Evolutionary conservation across 2,113 vertebrate genomes (phyloP), one percentile per base, ranked within the genome.

Genomic region (Archocentrus centrarchus): DNA sequence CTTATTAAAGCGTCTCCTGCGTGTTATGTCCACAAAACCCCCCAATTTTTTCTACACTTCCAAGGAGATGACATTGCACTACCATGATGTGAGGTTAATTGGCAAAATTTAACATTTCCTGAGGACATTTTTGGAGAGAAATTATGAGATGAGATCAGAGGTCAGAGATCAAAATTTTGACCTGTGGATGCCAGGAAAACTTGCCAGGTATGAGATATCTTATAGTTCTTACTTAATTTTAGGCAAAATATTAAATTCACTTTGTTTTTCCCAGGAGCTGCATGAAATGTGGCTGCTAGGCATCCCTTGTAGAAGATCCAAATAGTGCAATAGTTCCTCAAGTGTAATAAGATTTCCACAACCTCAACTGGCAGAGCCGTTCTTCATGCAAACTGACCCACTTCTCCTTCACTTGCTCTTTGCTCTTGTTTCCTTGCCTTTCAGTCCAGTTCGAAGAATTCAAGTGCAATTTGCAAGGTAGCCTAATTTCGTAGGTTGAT

Each of bases 401-500:
- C 22, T 86, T 89, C 68, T 79, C 57, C 60, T 50, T 55, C 59
- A 27, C 62, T 73, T 59, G 79, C 62, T 84, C 81, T 63, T 64
- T 64, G 15, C 14, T 80, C 64, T 60, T 78, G 70, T 87, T 83
- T 90, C 82, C 73, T 24, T 77, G 81, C 73, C 84, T 92, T 88
- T 89, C 82, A 91, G 60, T 80, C 83, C 80, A 90, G 55, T 90
- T 76, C 63, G 50, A 88, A 89, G 53, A 24, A 66, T 91, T 86
- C 89, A 81, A 93, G 86, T 77, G 86, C 80, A 86, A 77, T 80
- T 87, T 66, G 22, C 82, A 91, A 93, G 89, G 90, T 93, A 94
- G 89, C 94, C 94, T 94, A 85, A 95, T 95, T 95, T 95, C 77
- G 47, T 87, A 85, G 93, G 95, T 94, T 95, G 94, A 94, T 94